Evolutionary conservation across 2,113 vertebrate genomes (phyloP), one percentile per base, ranked within the genome.

Genomic region (Anthoscopus minutus): DNA sequence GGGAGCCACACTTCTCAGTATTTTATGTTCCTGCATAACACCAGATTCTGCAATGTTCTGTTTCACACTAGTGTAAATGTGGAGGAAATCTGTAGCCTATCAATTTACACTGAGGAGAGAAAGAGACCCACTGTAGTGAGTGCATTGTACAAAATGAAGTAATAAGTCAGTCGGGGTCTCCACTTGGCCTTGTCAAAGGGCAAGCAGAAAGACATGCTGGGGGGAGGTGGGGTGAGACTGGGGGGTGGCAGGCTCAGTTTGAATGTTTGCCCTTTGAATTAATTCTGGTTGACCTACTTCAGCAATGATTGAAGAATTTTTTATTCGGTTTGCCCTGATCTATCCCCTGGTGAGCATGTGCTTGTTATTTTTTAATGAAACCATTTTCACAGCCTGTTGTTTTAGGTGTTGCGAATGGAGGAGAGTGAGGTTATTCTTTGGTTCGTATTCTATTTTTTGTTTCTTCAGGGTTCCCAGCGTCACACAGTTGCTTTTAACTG

Each of bases 221-320:
- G 0, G 64, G 66, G 76, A 81, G 78, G 47, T 83, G 70, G 54
- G 35, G 54, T 33, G 76, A 74, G 72, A 40, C 58, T 60, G 85
- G 83, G 82, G 50, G 56, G 38, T 42, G 88, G 92, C 78, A 93
- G 94, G 94, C 93, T 97, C 94, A 67, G 82, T 92, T 95, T 94
- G 95, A 97, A 95, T 97, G 98, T 97, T 98, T 98, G 98, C 98
- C 99, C 98, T 98, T 98, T 98, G 95, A 97, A 98, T 99, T 98
- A 98, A 98, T 98, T 98, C 98, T 97, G 97, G 98, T 98, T 99
- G 99, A 99, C 98, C 98, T 99, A 98, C 97, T 99, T 99, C 98
- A 98, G 98, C 97, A 97, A 92, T 97, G 98, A 98, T 98, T 97
- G 97, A 97, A 97, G 97, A 97, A 97, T 94, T 97, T 97, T 98